Evolutionary conservation across 1,140 invertebrate genomes (phyloP), one percentile per base, ranked within the genome.

Genomic region (Paramacrobiotus metropolitanus): DNA sequence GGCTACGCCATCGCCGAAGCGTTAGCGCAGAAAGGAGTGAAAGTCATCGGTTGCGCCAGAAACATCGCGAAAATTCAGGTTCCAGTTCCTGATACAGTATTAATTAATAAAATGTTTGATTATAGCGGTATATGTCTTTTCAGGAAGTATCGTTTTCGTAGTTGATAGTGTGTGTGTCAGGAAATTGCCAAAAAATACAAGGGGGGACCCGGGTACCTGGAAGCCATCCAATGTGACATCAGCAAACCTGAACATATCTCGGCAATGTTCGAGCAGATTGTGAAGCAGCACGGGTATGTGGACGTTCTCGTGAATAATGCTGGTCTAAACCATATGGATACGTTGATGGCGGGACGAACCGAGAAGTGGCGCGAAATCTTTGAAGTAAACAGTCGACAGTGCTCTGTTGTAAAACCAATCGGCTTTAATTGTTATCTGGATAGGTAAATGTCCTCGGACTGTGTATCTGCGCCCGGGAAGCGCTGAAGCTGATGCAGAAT

Each of bases 11-110:
- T 68, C 2, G 62, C 44, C 2, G 60, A 62, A 30, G 59, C 29
- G n/a, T 40, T 68, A 29, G 67, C 68, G 15, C 30, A 44, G 48
- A 29, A 62, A 60, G 67, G 67, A n/a, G n/a, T n/a, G n/a, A n/a
- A n/a, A n/a, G n/a, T n/a, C n/a, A n/a, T n/a, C n/a, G n/a, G n/a
- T n/a, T 67, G 66, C 63, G 67, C 65, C 1, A 28, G 65, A n/a
- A 59, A 24, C 30, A 15, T 63, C 2, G 64, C 65, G 24, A 59
- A 60, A 34, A 62, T 67, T 18, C 59, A 67, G 64, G 66, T 9
- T 9, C n/a, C n/a, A n/a, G 34, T n/a, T n/a, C 34, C 9, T 9
- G n/a, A n/a, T n/a, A n/a, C n/a, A n/a, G n/a, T n/a, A n/a, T n/a
- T n/a, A n/a, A n/a, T n/a, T n/a, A n/a, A n/a, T n/a, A n/a, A n/a